Percentiles rank a stretch among this genome's conserved stretches.
Conservation (phyloP, 2,888 invertebrate species). For the Synanthedon myopaeformis region DNA sequence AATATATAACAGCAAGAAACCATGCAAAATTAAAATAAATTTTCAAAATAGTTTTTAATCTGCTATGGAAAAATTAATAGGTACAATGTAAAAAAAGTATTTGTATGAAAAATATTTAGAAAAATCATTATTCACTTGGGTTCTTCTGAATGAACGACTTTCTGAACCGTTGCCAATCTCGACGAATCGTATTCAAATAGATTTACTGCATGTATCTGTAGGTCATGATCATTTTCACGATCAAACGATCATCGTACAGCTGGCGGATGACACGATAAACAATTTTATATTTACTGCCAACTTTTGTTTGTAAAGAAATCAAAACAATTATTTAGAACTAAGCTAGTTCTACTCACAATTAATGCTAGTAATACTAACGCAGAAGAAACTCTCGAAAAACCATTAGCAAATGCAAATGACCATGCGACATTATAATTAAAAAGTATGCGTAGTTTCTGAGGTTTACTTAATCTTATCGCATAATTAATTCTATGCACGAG, state of each 20-base stretch:
- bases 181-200: conserved; percentile 24
- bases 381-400: too few relatives aligned
- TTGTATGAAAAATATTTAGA: neutral
- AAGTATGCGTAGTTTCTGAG: conserved; percentile 22
- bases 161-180: conserved; percentile 48
- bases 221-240: conserved; percentile 48
- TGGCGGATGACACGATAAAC: neutral
- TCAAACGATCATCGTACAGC: conserved; percentile 4
- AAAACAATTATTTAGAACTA: neutral
- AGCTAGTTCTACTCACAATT: neutral
- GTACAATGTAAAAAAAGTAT: neutral
- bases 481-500: conserved; percentile 40
- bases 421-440: conserved; percentile 15
- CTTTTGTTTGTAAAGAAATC: neutral
- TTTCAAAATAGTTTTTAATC: too few relatives aligned
- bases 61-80: too few relatives aligned
- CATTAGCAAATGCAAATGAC: neutral
- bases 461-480: conserved; percentile 33
- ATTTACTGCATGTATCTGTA: conserved; percentile 45
- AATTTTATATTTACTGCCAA: neutral
- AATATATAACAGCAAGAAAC: too few relatives aligned
- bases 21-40: too few relatives aligned
- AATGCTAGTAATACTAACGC: too few relatives aligned
- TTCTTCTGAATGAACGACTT: conserved; percentile 43
- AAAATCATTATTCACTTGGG: too few relatives aligned